A percentile compares a stretch with the other conserved stretches of the same genome.
phyloP scores from a whole-genome alignment of 2,113 vertebrate species.

The Isurus oxyrinchus region DNA sequence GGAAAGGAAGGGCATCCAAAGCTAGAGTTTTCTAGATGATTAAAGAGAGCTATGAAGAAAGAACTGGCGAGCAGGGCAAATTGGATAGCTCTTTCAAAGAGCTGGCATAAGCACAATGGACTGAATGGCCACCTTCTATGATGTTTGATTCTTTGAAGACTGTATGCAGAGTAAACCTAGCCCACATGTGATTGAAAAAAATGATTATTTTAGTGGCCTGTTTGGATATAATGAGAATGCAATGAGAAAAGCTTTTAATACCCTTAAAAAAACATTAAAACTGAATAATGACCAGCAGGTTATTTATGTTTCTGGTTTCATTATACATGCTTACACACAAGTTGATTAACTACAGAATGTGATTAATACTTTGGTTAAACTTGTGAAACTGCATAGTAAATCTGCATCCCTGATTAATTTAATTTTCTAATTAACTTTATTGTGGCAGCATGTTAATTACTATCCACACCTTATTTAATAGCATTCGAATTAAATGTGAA shows the following conservation, averaged over 20 bases:
- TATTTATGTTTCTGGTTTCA: slow-evolving; percentile 11
- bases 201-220: not conserved
- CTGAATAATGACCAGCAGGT: not conserved
- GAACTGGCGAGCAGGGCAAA: not conserved
- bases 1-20: not conserved
- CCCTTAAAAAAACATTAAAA: not conserved
- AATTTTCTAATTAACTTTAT: slow-evolving; percentile 32
- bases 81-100: not conserved
- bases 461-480: not conserved
- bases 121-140: not conserved
- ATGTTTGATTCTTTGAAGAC: not conserved
- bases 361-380: not conserved
- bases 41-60: not conserved
- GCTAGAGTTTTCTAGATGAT: not conserved
- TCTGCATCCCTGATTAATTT: not conserved
- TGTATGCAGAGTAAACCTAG: not conserved
- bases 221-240: not conserved
- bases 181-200: not conserved
- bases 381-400: not conserved
- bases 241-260: not conserved
- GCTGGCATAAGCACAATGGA: not conserved
- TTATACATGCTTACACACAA: not conserved
- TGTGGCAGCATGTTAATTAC: not conserved
- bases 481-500: slow-evolving; percentile 13
- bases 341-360: not conserved